Conservation (phyloP, 2,888 invertebrate species). For the Cecidostiba fungosa region DNA sequence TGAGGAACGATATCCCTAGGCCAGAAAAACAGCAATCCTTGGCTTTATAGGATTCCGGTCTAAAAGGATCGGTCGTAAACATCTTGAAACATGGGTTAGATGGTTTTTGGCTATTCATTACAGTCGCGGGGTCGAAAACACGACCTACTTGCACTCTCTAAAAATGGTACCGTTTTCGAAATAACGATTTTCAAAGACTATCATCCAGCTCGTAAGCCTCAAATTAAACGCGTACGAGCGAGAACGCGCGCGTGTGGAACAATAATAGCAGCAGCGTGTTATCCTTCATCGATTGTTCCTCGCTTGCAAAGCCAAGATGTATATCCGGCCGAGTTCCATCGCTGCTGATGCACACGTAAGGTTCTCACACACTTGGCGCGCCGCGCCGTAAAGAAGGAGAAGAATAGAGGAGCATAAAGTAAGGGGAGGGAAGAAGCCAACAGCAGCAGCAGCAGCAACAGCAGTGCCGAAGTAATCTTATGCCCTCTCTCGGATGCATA, state of each 20-base stretch:
- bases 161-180: neutral
- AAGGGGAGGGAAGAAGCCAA: constrained; percentile 14
- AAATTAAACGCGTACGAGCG: neutral
- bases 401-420: constrained; percentile 53
- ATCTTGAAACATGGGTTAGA: neutral
- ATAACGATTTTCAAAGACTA: neutral
- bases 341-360: neutral
- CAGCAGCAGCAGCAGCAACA: neutral
- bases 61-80: too few relatives aligned
- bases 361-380: constrained; percentile 29
- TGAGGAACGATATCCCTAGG: neutral
- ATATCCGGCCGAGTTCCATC: constrained; percentile 38
- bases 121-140: neutral
- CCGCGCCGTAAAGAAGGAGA: constrained; percentile 41
- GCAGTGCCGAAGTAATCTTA: constrained; percentile 36
- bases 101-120: neutral
- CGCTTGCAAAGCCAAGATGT: constrained; percentile 8
- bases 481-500: constrained; percentile 16
- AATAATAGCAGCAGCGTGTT: neutral
- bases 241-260: neutral
- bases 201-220: neutral
- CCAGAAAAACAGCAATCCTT: too few relatives aligned
- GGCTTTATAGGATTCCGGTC: too few relatives aligned
- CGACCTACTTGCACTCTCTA: neutral
- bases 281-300: constrained; percentile 42